These are phyloP conservation scores for Callopanchax toddi DNA, from an alignment of 2,113 vertebrate genomes.

Conservation along the genomic window DNA sequence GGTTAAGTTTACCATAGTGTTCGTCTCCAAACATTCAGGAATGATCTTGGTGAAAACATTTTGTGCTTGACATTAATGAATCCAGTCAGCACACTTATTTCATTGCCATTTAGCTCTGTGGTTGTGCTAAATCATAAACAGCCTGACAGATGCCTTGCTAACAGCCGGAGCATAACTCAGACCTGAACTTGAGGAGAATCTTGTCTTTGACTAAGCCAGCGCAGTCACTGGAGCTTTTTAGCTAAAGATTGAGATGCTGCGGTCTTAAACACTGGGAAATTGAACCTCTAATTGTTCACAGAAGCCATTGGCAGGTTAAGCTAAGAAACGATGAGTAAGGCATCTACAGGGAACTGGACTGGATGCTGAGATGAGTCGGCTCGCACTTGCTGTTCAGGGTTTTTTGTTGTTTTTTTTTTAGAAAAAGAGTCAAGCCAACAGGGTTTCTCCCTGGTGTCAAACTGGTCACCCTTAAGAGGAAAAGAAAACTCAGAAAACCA, in stretches of 20 bases:
- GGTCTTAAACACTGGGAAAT: constrained; percentile 77
- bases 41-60: constrained; percentile 38
- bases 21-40: constrained; percentile 30
- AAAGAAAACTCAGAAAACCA: constrained; percentile 46
- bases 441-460: constrained; percentile 69
- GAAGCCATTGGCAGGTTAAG: constrained; percentile 73
- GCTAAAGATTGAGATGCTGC: constrained; percentile 65
- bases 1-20: constrained; percentile 41
- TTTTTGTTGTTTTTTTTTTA: constrained; percentile 23
- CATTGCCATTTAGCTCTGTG: constrained; percentile 43
- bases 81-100: constrained; percentile 46
- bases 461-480: constrained; percentile 51
- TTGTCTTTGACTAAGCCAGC: constrained; percentile 40
- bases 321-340: constrained; percentile 66
- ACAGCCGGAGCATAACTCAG: constrained; percentile 31
- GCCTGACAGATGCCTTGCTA: constrained; percentile 20
- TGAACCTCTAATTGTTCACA: constrained; percentile 82
- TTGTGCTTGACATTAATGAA: constrained; percentile 44
- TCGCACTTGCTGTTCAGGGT: constrained; percentile 46
- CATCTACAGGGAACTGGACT: constrained; percentile 45
- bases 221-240: constrained; percentile 34
- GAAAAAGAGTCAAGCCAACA: constrained; percentile 50
- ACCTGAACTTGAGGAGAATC: constrained; percentile 37
- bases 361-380: constrained; percentile 49
- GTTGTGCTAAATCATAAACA: constrained; percentile 54